Evolutionary conservation across 2,113 vertebrate genomes (phyloP), one percentile per base, ranked within the genome.

Genomic region (Syngnathus typhle): DNA sequence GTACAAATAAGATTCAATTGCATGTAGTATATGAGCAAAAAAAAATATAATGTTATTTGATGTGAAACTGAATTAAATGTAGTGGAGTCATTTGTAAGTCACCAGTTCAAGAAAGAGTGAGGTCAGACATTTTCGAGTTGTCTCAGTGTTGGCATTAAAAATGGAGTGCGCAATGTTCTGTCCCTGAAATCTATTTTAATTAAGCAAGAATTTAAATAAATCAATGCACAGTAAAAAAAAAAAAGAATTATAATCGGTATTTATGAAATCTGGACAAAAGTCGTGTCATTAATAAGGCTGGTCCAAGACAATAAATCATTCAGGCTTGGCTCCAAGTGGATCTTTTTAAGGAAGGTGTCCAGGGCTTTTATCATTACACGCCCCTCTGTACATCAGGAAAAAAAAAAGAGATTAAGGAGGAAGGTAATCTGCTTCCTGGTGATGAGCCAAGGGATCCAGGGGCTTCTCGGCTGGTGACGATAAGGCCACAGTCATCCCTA

Each of bases 381-480:
- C 58, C 61, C 60, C 65, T 70, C 44, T 15, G 27, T 72, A 68
- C 74, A 64, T 74, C 63, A 71, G 64, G 67, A 77, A 77, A 83
- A 74, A 79, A 83, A 73, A 65, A 60, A 76, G 73, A 80, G 79
- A 82, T 77, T 80, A 56, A 62, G 73, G 64, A 62, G 37, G 61
- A 78, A 63, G 59, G 75, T 82, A 85, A 86, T 83, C 79, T 55
- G 55, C 71, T 75, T 73, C 75, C 60, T 76, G 60, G 70, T 83
- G 80, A 87, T 85, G 82, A 86, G 80, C 72, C 73, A 38, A 67
- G 80, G 73, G 83, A 85, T 77, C 72, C 64, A 56, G 82, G 77
- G 81, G 70, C 75, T 77, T 65, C 68, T 71, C 81, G 80, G 74
- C 65, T 75, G 13, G 63, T 65, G 54, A 71, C 69, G 82, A 88